Evolutionary conservation across 2,113 vertebrate species (phyloP), one percentile per base, ranked within the genome.

Genomic region (Dicaeum eximium): DNA sequence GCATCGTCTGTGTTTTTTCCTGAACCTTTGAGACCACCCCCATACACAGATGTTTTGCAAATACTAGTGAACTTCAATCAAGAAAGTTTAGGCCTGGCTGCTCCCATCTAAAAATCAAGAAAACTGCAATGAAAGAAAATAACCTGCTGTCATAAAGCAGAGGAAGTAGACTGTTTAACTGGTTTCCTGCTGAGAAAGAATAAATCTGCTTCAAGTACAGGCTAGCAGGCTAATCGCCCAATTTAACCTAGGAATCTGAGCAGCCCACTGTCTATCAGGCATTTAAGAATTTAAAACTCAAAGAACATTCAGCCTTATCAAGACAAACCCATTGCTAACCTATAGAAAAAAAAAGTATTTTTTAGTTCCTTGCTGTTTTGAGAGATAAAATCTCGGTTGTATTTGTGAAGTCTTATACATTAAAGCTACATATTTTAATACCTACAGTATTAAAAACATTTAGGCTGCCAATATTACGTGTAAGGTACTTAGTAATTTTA

Each of bases 401-500:
- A n/a, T 18, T 7, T 64, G 15, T 12, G 7, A 71, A 58, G 33
- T 4, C 18, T 42, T 19, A 11, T 1, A 22, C 8, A 12, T 22
- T 9, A 47, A 54, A 58, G 31, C 2, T n/a, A n/a, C n/a, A n/a
- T n/a, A n/a, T n/a, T n/a, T n/a, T n/a, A n/a, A n/a, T n/a, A 11
- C 0, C 10, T 13, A 20, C 17, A 40, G 2, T 0, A n/a, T 7
- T 31, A 31, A 54, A 42, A 70, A 24, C 6, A 20, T 31, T 54
- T 15, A 50, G 31, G 19, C 19, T 31, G 21, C 20, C 11, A 21
- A 2, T 9, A 42, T 5, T 9, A 23, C 0, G 2, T 0, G 0
- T 2, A 33, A 1, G 3, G 23, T 3, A 38, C 2, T 35, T 3
- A 50, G 13, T 6, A 21, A 45, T 9, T 56, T 14, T 5, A 33